Evolutionary conservation across 2,888 invertebrate genomes (phyloP).

Genomic region (Cephus pulcher): DNA sequence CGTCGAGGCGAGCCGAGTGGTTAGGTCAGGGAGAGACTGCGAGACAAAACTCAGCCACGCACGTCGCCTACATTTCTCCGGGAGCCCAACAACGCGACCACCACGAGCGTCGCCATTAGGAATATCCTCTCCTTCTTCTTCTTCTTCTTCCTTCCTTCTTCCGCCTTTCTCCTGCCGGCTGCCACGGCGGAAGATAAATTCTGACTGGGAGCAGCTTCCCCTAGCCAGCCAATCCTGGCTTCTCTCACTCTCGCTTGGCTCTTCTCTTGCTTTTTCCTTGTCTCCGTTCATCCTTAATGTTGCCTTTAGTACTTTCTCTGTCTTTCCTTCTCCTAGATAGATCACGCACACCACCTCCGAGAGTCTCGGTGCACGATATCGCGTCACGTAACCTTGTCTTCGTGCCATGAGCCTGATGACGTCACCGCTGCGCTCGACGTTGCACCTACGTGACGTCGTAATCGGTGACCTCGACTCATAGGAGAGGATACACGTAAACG

Average conservation of each 20-base stretch:
- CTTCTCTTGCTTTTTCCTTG: slow-evolving; percentile 18
- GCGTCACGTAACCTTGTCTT: no score
- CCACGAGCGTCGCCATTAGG: slow-evolving; percentile 17
- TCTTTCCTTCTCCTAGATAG: slow-evolving; percentile 17
- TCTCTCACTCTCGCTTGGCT: no score
- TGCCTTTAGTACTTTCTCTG: slow-evolving; percentile 14
- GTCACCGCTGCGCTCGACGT: no score
- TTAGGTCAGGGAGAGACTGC: slow-evolving; percentile 56
- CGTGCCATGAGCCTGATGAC: no score
- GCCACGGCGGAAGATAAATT: no score
- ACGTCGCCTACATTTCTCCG: slow-evolving; percentile 38
- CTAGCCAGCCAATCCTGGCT: no score
- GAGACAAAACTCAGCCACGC: slow-evolving; percentile 54
- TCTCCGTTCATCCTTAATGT: slow-evolving; percentile 38
- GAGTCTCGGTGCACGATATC: no score
- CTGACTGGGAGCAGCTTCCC: no score
- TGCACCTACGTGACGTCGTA: no score
- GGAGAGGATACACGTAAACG: no score
- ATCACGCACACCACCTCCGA: not conserved
- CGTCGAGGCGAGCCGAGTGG: slow-evolving; percentile 36
- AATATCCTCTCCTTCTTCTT: slow-evolving; percentile 10
- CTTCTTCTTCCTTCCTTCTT: not conserved
- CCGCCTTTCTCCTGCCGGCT: slow-evolving; percentile 4
- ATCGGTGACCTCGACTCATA: no score
- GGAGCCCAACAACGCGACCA: slow-evolving; percentile 12